A percentile compares a stretch with the other conserved stretches of the same genome.
Evolutionary conservation across 2,888 invertebrate species (phyloP).

Genomic region (Pharmacophagus antenor): DNA sequence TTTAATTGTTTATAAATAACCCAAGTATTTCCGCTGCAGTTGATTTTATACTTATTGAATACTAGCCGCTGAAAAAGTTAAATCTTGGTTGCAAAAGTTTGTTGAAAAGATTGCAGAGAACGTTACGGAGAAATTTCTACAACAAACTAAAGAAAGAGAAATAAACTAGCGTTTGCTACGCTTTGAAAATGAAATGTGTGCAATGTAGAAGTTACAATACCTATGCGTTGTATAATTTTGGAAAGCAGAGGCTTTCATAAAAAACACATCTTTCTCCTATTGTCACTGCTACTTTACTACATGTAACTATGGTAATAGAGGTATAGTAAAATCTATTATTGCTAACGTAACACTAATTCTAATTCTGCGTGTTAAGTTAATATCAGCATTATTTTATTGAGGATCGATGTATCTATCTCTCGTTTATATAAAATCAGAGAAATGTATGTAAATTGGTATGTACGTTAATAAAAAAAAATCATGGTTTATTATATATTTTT

Average conservation of each 20-base stretch:
- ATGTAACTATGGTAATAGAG: too few relatives aligned
- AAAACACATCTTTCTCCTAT: too few relatives aligned
- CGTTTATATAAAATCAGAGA: too few relatives aligned
- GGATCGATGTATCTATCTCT: too few relatives aligned
- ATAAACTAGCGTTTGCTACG: conserved; percentile 17
- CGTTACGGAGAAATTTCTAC: conserved; percentile 24
- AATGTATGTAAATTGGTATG: too few relatives aligned
- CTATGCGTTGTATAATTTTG: background rate
- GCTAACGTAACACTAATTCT: background rate
- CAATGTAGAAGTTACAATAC: conserved; percentile 12
- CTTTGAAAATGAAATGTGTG: conserved; percentile 19
- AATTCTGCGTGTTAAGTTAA: background rate
- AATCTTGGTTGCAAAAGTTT: conserved; percentile 23
- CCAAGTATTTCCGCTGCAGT: conserved; percentile 4
- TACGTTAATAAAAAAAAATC: too few relatives aligned
- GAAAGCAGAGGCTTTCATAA: background rate
- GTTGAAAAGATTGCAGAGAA: conserved; percentile 26
- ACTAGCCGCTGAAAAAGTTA: conserved; percentile 13
- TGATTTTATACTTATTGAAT: conserved; percentile 14
- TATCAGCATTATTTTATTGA: background rate
- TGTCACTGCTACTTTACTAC: too few relatives aligned
- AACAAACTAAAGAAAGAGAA: conserved; percentile 22
- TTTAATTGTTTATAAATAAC: background rate
- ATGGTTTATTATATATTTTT: too few relatives aligned
- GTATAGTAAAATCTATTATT: background rate